Conservation (phyloP, 2,113 vertebrate genomes). For the Pollimyrus isidori region DNA sequence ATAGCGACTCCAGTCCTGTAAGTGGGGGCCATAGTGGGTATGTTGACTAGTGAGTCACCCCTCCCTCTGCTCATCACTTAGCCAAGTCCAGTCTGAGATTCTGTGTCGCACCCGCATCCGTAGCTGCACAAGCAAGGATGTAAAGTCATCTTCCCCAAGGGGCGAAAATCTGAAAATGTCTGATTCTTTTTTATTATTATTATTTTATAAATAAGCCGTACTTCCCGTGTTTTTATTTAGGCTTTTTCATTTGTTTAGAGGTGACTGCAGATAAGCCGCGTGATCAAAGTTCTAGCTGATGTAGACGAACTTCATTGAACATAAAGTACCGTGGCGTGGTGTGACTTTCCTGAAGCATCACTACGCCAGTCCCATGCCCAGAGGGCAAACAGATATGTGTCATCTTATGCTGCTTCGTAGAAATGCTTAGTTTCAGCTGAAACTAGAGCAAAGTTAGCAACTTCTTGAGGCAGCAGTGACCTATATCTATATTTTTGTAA, state of each 20-base stretch:
- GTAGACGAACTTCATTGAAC: not conserved
- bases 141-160: not conserved
- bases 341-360: not conserved
- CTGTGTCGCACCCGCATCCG: not conserved
- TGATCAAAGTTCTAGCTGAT: not conserved
- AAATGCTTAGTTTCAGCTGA: slow-evolving; percentile 2
- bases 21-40: too few species aligned
- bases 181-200: not conserved
- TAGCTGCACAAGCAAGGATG: not conserved
- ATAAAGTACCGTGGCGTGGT: not conserved
- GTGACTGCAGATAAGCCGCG: not conserved
- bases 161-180: not conserved
- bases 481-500: not conserved
- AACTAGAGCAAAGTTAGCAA: not conserved
- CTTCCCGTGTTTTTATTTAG: not conserved
- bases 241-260: not conserved
- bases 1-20: not conserved
- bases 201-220: not conserved
- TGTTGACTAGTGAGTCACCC: not conserved
- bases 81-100: not conserved
- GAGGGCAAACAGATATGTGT: slow-evolving; percentile 1
- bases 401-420: not conserved
- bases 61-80: not conserved
- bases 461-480: not conserved
- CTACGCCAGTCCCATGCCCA: slow-evolving; percentile 2